Base-by-base conservation (phyloP, 2,113 vertebrate genomes). In the Hydropotes inermis region DNA sequence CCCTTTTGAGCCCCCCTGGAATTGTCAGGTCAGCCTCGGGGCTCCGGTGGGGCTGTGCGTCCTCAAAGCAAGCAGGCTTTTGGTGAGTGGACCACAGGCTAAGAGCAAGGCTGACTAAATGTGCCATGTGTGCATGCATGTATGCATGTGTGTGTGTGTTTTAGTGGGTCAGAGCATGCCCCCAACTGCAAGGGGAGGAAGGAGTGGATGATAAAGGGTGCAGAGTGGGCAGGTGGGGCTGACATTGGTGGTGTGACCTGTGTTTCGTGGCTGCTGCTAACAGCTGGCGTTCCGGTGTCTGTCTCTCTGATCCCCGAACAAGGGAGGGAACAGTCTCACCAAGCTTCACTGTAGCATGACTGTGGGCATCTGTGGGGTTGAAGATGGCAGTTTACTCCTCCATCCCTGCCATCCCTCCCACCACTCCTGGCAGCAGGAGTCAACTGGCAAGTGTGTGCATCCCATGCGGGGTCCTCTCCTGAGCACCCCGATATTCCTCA, bases 71-170 rank as follows among this genome's bases (percentile, higher is more conserved):
- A 52, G 21, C 36, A 13, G 86, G 81, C 8, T 15, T 2, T 2
- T 9, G 45, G 55, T n/a, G 33, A 54, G 23, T 47, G 64, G 39
- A 33, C 50, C 1, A 36, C 25, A 43, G 57, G 28, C 33, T 43
- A 28, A 23, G 52, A 52, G 52, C 82, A 43, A 45, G 52, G 50
- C 23, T 12, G 52, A 45, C 0, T 8, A 52, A 30, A 58, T 3
- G 15, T 10, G 30, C 7, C 4, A 3, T 4, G 16, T 23, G 30
- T 67, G 39, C 5, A 5, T 0, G 36, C 1, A 1, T 5, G 15
- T 13, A 5, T 55, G 3, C 3, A 9, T 47, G n/a, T 1, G 21
- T 25, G 10, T 74, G 50, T 6, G 23, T 86, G 82, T 64, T 28
- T 87, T 47, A 50, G 1, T n/a, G 50, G 43, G 54, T 52, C 0